Conservation (phyloP, 2,888 invertebrate species). For the Didymodactylos carnosus region DNA sequence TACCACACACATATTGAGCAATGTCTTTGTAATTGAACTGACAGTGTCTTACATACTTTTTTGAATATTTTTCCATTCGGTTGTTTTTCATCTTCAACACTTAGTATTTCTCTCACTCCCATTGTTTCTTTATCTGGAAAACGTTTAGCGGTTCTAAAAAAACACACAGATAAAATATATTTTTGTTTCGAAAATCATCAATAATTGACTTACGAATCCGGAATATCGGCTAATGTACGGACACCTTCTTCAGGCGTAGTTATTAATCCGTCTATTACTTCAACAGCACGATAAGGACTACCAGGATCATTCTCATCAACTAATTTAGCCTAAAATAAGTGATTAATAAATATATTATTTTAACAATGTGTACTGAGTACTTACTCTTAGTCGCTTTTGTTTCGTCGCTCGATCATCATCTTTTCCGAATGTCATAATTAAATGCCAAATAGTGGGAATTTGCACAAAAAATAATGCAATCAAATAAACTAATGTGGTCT, state of each 20-base stretch:
- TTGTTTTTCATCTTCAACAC: constrained; percentile 80
- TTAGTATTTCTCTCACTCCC: constrained; percentile 65
- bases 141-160: no score
- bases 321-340: no score
- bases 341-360: no score
- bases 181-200: no score
- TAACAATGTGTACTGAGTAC: no score
- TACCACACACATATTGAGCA: no score
- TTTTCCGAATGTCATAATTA: not conserved
- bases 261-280: not conserved
- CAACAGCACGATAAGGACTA: not conserved
- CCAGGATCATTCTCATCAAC: not conserved
- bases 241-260: not conserved
- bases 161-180: no score
- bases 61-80: constrained; percentile 82
- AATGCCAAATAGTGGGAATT: not conserved
- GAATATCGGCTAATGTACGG: not conserved
- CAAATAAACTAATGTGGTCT: not conserved
- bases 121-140: not conserved
- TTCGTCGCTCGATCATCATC: not conserved
- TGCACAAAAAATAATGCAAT: not conserved
- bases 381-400: not conserved
- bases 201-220: not conserved
- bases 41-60: constrained; percentile 47
- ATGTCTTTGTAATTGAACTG: no score